Base-by-base conservation (phyloP, 2,113 vertebrate genomes). In the Oceanodroma tethys region DNA sequence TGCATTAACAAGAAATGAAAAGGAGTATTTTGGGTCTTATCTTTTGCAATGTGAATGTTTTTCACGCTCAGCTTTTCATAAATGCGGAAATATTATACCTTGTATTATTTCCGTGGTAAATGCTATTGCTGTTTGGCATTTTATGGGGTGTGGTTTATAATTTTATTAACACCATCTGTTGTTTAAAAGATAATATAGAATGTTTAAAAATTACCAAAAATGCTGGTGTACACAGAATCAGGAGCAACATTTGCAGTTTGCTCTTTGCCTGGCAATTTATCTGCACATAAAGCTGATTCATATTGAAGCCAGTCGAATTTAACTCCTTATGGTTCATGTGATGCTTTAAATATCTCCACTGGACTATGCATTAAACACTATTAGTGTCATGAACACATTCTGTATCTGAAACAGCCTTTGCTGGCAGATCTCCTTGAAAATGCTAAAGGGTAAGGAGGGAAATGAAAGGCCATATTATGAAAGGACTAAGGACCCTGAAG, bases 111-210 rank as follows among this genome's bases (percentile, higher is more conserved):
- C 94, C 2, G 0, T 96, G 94, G 67, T 93, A 96, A 97, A 97
- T 93, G 87, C 87, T 94, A 91, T 90, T 86, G 42, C 93, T 95
- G 78, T 91, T 97, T 95, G 87, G 89, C 91, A 95, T 96, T 97
- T 97, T 96, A 97, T 96, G 94, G 96, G 97, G 97, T 97, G 95
- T 97, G 95, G 96, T 92, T 97, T 97, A 94, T 96, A 95, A 94
- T 97, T 96, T 96, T 97, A 96, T 96, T 97, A 97, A 95, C 94
- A 95, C 96, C 96, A 96, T 97, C 95, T 96, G 94, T 94, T 97
- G 94, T 96, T 95, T 97, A 96, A 97, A 97, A 97, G 94, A 97
- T 96, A 97, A 97, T 97, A 97, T 90, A 81, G 95, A 93, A 91
- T 94, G 81, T 96, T 96, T 95, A 71, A 95, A 97, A 97, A 91